Evolutionary conservation across 2,797 vertebrate genomes (phyloP).

Genomic region (Mallotus villosus): DNA sequence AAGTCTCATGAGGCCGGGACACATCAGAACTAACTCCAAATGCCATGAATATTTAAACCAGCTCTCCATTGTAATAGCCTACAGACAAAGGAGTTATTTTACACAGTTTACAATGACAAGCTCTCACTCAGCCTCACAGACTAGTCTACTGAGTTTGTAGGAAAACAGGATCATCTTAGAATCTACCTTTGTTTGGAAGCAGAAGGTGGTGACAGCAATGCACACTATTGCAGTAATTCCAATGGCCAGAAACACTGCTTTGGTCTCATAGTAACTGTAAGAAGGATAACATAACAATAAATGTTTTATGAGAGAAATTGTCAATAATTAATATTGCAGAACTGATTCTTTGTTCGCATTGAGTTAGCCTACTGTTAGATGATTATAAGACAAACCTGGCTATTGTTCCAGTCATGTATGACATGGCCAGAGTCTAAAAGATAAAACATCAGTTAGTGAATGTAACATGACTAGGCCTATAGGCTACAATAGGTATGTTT

Average conservation of each 20-base stretch:
- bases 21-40: slow-evolving; percentile 53
- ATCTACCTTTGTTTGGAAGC: slow-evolving; percentile 96
- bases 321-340: no score
- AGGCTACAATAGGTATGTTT: neutral
- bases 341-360: no score
- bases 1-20: slow-evolving; percentile 43
- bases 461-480: neutral
- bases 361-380: neutral
- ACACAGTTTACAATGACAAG: slow-evolving; percentile 67
- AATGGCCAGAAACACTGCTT: slow-evolving; percentile 86
- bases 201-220: slow-evolving; percentile 90
- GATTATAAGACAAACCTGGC: slow-evolving; percentile 80
- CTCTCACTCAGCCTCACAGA: slow-evolving; percentile 52
- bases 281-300: slow-evolving; percentile 3
- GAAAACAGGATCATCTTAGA: slow-evolving; percentile 22
- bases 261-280: slow-evolving; percentile 82
- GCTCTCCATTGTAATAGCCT: slow-evolving; percentile 70
- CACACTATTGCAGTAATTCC: slow-evolving; percentile 89
- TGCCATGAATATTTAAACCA: slow-evolving; percentile 76
- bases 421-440: slow-evolving; percentile 87
- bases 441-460: slow-evolving; percentile 27
- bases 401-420: slow-evolving; percentile 89
- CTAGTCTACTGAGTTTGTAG: slow-evolving; percentile 39
- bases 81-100: slow-evolving; percentile 76
- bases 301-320: no score